Base-by-base conservation (phyloP, 2,797 vertebrate genomes). In the Antrozous pallidus region DNA sequence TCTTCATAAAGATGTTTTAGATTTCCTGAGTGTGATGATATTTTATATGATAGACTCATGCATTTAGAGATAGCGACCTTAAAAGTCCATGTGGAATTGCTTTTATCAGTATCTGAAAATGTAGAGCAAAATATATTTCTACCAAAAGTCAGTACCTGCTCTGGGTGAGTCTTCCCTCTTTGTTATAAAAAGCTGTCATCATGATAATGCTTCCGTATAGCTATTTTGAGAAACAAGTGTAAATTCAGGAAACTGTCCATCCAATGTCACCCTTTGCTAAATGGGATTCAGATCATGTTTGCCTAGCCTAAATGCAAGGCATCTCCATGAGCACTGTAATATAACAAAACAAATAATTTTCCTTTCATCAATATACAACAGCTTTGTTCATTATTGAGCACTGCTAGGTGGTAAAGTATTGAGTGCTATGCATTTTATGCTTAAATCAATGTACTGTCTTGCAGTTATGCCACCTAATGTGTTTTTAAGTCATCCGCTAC, bases 381-480 rank as follows among this genome's bases (percentile, higher is more conserved):
- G 98, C 98, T 98, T 98, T 98, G 98, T 97, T 98, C 97, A 98
- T 98, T 98, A 98, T 97, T 97, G 97, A 98, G 97, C 98, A 97
- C 97, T 87, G 84, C 98, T 98, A 97, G 97, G 98, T 98, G 97
- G 97, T 98, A 97, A 98, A 98, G 97, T 98, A 98, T 98, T 98
- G 98, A 98, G 97, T 98, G 98, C 98, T 97, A 97, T 98, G 97
- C 97, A 98, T 98, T 99, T 98, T 98, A 98, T 98, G 97, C 98
- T 98, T 99, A 99, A 99, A 99, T 99, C 99, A 99, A 99, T 99
- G 98, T 98, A 98, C 98, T 97, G 97, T 98, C 98, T 97, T 98
- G 98, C 98, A 98, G 98, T 99, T 99, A 98, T 98, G 98, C 98
- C 98, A 99, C 98, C 99, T 99, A 99, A 99, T 99, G 98, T 98